Evolutionary conservation across 2,888 invertebrate species (phyloP), one percentile per base, ranked within the genome.

Genomic region (Bruchidius siliquastri): DNA sequence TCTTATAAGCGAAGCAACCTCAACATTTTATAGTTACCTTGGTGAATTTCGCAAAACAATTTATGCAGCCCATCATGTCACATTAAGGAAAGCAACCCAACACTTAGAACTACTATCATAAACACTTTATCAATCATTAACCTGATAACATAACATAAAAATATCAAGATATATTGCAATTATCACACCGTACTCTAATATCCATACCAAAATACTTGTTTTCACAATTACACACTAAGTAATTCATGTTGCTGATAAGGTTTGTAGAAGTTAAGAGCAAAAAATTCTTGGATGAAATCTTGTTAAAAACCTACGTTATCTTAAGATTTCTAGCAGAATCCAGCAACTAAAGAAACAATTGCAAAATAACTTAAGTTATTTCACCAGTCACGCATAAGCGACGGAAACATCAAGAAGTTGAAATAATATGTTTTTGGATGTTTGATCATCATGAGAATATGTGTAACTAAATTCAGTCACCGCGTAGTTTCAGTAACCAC

Each of bases 1-100:
- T 13, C 49, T 13, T 49, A 49, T 26, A 8, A 26, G 8, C 8
- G 26, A 26, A 2, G 8, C 26, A 26, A 26, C 26, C 8, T 26
- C 26, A 26, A 26, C 8, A 49, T 13, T 49, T 1, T 13, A 13
- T 1, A 18, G 3, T 68, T 75, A 70, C 70, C 69, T 71, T 72
- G 21, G 69, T 21, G 70, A 70, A 70, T 72, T 70, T 73, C 22
- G 67, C 73, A 49, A 72, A 72, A 71, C 73, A 75, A 30, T 49
- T 67, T 21, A 75, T 71, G 70, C 75, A 73, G 66, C 72, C 72
- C 71, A 72, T 73, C 67, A 68, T 71, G 70, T 71, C 32, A 30
- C 18, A 49, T 13, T 18, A 8, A 49, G 49, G 13, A 49, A 13
- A 49, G 1, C 13, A 13, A 49, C 49, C 49, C 1, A 18, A 13